Evolutionary conservation across 2,113 vertebrate genomes (phyloP), one percentile per base, ranked within the genome.

Genomic region (Tiliqua scincoides): DNA sequence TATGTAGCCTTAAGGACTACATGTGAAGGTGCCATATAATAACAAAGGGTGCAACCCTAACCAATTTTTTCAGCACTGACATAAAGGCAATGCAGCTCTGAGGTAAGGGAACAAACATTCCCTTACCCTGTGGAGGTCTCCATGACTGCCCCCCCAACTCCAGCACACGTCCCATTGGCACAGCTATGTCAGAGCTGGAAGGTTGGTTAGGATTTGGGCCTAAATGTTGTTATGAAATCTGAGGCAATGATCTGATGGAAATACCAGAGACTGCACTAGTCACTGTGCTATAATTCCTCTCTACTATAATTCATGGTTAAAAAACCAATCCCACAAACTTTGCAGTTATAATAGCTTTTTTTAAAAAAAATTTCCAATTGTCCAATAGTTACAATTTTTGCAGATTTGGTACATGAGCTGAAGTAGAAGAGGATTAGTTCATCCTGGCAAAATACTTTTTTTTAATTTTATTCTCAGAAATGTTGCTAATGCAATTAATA

Each of bases 401-500:
- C 87, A 80, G 30, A 87, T 5, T 18, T 70, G 25, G 15, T 20
- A 8, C 35, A 30, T 2, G 3, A 84, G 48, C 35, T 52, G 52
- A 1, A 74, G 11, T 74, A 84, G 71, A 85, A 78, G 23, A 11
- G 68, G 15, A 82, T 79, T 84, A 84, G 78, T 79, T 93, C 37
- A 75, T 59, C 84, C 6, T 11, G 88, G 23, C 85, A 90, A 83
- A 85, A 85, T 30, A 70, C 62, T 74, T 32, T 75, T 79, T 59
- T 54, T 67, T 76, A 75, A 20, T 89, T 85, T 82, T 72, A 87
- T 9, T 63, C 9, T 85, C 72, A 54, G 37, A 93, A 91, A 85
- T 82, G 21, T n/a, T 91, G 35, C 27, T 84, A 90, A 70, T 78
- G 1, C 82, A 91, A 88, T 85, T 89, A 79, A 88, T 68, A 57